Percentiles rank a stretch among this genome's conserved stretches.
Evolutionary conservation across 1,140 invertebrate genomes (phyloP).

Genomic region (Polypedilum pembai): DNA sequence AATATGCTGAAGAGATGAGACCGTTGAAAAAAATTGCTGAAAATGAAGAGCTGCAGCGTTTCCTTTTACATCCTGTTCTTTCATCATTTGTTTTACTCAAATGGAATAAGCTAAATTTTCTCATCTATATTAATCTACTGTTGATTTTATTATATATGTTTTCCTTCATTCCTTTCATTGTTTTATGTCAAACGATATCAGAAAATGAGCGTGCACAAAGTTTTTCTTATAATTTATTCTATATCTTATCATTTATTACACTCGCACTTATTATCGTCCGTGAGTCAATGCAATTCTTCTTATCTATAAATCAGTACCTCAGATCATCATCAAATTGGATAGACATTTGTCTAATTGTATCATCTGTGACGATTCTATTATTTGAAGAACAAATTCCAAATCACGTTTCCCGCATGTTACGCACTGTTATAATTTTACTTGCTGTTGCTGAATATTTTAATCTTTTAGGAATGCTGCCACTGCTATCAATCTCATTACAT

Average conservation of each 20-base stretch:
- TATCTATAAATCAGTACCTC: slow-evolving; percentile 56
- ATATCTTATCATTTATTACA: slow-evolving; percentile 34
- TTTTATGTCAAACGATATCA: background rate
- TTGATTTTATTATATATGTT: slow-evolving; percentile 57
- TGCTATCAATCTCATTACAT: slow-evolving; percentile 57
- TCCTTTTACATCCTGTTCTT: slow-evolving; percentile 72
- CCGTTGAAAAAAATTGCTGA: slow-evolving; percentile 58
- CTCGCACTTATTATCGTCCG: slow-evolving; percentile 52
- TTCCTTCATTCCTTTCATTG: background rate
- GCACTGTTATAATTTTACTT: slow-evolving; percentile 56
- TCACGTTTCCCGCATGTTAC: slow-evolving; percentile 47
- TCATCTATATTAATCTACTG: slow-evolving; percentile 62
- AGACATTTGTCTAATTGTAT: slow-evolving; percentile 55
- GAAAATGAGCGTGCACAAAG: background rate
- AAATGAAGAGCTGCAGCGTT: slow-evolving; percentile 52
- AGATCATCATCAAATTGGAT: slow-evolving; percentile 61
- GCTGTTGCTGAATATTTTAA: slow-evolving; percentile 67
- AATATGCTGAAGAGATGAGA: slow-evolving; percentile 55
- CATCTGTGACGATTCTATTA: slow-evolving; percentile 47
- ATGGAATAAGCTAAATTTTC: slow-evolving; percentile 63
- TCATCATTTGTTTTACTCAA: slow-evolving; percentile 75
- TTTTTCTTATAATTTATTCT: background rate
- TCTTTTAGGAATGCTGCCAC: slow-evolving; percentile 65
- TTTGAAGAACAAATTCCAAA: slow-evolving; percentile 47
- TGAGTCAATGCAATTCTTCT: slow-evolving; percentile 60